Conservation (phyloP, 2,113 vertebrate genomes). For the Sterrhoptilus dennistouni region DNA sequence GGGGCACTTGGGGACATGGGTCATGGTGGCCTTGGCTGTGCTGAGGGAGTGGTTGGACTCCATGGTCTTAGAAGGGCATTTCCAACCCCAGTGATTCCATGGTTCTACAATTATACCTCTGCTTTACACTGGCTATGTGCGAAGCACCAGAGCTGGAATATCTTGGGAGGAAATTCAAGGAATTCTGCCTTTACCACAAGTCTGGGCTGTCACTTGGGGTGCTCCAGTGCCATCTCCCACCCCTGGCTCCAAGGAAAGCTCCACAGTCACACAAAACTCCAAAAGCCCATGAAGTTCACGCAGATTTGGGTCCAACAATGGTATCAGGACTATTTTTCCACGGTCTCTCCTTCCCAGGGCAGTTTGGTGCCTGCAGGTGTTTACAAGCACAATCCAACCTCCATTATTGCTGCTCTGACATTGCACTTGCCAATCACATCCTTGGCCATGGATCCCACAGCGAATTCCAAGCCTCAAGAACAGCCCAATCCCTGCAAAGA, state of each 20-base stretch:
- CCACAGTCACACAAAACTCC: not conserved
- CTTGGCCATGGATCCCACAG: not conserved
- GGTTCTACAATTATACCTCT: not conserved
- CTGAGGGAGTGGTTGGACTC: not conserved
- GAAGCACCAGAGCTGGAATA: not conserved
- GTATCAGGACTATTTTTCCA: not conserved
- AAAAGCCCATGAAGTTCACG: accelerated
- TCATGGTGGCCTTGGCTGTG: not conserved
- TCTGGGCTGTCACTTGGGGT: not conserved
- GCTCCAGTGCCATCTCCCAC: accelerated
- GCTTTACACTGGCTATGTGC: not conserved
- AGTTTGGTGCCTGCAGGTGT: not conserved
- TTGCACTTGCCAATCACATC: accelerated
- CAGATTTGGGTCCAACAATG: not conserved
- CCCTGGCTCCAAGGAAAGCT: not conserved
- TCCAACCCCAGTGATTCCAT: not conserved
- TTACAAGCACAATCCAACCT: not conserved
- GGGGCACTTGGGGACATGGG: not conserved
- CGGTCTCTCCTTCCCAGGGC: not conserved
- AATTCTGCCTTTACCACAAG: not conserved
- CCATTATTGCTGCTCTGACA: not conserved
- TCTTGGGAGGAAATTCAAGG: not conserved
- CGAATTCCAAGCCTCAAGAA: not conserved
- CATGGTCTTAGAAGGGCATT: not conserved
- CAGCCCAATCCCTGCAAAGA: not conserved